Conservation (phyloP, 2,797 vertebrate species). For the Percopsis omiscomaycus region DNA sequence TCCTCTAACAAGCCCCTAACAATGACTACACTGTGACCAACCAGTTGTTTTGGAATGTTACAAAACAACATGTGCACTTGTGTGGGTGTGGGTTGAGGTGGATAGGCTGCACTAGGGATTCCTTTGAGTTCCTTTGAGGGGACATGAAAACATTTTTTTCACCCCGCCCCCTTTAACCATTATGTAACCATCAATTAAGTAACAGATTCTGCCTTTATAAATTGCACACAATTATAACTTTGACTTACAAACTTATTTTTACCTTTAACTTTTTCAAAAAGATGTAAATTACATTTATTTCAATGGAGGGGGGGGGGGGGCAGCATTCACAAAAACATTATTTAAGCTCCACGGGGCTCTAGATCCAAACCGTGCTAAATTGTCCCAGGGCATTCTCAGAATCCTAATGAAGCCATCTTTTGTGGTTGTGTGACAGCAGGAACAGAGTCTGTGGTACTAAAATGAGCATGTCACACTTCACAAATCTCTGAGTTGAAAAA, state of each 20-base stretch:
- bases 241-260: neutral
- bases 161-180: too few relatives aligned
- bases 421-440: constrained; percentile 72
- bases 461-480: constrained; percentile 68
- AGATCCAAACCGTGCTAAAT: constrained; percentile 57
- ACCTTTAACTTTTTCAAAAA: too few relatives aligned
- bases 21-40: too few relatives aligned
- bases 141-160: too few relatives aligned
- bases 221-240: too few relatives aligned
- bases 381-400: constrained; percentile 58
- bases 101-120: neutral
- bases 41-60: neutral
- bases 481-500: constrained; percentile 54
- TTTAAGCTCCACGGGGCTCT: constrained; percentile 29
- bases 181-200: too few relatives aligned
- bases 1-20: too few relatives aligned
- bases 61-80: neutral
- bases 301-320: too few relatives aligned
- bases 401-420: constrained; percentile 82
- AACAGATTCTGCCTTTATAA: too few relatives aligned
- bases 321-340: constrained; percentile 59
- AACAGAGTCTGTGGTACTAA: constrained; percentile 65
- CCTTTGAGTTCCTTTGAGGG: too few relatives aligned
- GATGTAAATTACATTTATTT: too few relatives aligned
- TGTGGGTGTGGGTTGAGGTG: neutral